These are phyloP conservation scores for Harlomillsia oculata DNA, from an alignment of 1,140 invertebrate genomes.

Conservation along the genomic window DNA sequence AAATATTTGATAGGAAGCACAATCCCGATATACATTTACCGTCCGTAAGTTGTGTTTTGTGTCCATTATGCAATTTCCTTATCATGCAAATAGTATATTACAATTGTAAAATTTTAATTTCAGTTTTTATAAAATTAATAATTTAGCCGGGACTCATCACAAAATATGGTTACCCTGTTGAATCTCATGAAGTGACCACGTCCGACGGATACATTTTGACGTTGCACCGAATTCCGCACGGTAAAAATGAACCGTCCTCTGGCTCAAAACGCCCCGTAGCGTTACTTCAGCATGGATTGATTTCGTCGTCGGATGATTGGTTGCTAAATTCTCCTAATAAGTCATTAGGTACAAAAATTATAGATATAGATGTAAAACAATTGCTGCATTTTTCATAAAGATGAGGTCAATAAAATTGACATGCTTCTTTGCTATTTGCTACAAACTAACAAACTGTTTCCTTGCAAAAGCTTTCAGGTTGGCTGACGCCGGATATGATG, in stretches of 20 bases:
- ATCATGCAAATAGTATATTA: too few relatives aligned
- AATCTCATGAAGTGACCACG: constrained; percentile 39
- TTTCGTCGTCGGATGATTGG: constrained; percentile 65
- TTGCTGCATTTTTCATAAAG: constrained; percentile 37
- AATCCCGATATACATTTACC: background rate
- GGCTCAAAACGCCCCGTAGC: constrained; percentile 29
- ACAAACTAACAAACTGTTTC: too few relatives aligned
- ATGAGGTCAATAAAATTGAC: too few relatives aligned
- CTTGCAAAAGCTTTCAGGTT: constrained; percentile 27
- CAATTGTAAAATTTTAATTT: background rate
- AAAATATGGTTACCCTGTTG: constrained; percentile 40
- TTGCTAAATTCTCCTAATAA: constrained; percentile 54
- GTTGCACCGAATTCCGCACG: constrained; percentile 46
- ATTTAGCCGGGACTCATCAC: constrained; percentile 38
- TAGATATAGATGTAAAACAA: constrained; percentile 11
- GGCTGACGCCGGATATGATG: constrained; percentile 45
- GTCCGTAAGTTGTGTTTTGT: background rate
- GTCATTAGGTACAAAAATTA: constrained; percentile 42
- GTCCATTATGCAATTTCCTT: too few relatives aligned
- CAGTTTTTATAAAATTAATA: background rate
- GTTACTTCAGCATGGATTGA: constrained; percentile 59
- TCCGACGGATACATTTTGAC: constrained; percentile 49
- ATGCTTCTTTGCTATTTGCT: too few relatives aligned
- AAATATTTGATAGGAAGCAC: background rate
- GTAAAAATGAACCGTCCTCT: constrained; percentile 22